phyloP scores from a whole-genome alignment of 2,113 vertebrate species.

The Actinemys pallida region DNA sequence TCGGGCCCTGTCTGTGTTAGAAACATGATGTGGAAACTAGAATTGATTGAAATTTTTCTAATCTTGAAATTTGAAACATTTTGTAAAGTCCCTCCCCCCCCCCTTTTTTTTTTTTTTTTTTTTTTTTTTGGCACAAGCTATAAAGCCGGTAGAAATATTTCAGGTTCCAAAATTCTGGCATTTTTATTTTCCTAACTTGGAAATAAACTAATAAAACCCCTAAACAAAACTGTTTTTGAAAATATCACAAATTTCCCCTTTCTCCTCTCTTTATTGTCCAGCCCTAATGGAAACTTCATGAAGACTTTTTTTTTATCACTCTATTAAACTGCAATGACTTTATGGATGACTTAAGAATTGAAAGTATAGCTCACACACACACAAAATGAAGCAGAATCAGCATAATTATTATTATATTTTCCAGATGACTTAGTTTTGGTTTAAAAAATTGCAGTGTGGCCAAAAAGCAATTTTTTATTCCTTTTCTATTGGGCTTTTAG shows the following conservation, averaged over 20 bases:
- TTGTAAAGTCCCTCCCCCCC: too few species aligned
- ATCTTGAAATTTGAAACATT: too few species aligned
- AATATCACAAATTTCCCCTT: neutral
- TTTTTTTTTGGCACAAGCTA: too few species aligned
- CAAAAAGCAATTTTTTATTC: neutral
- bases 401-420: neutral
- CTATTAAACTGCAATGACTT: neutral
- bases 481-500: neutral
- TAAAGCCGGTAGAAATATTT: too few species aligned
- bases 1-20: too few species aligned
- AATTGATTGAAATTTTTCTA: too few species aligned
- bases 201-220: too few species aligned
- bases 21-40: too few species aligned
- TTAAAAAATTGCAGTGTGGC: neutral
- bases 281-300: neutral
- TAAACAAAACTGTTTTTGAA: neutral
- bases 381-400: neutral
- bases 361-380: neutral
- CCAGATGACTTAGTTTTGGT: neutral
- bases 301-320: neutral
- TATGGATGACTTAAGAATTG: neutral
- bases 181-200: too few species aligned
- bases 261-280: neutral
- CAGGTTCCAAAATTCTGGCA: too few species aligned
- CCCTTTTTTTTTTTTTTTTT: too few species aligned